Conservation (phyloP, 1,140 invertebrate genomes). For the Eumaeus atala region DNA sequence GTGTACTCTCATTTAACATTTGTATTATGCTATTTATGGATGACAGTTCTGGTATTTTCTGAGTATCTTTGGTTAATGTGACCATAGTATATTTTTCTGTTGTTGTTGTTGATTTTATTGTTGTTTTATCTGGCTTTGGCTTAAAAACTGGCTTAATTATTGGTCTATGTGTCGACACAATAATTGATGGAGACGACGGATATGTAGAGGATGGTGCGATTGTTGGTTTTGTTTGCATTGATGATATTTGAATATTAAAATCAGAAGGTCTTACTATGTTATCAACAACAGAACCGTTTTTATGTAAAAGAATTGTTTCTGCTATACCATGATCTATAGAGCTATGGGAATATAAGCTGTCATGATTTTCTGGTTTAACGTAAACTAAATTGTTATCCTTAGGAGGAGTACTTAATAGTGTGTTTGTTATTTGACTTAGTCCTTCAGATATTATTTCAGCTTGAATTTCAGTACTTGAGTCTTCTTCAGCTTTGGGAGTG, state of each 20-base stretch:
- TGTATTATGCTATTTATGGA: constrained; percentile 79
- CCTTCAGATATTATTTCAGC: constrained; percentile 59
- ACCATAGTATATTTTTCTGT: constrained; percentile 56
- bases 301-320: constrained; percentile 79
- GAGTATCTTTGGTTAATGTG: constrained; percentile 51
- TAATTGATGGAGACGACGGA: constrained; percentile 44
- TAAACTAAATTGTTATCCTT: constrained; percentile 57
- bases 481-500: constrained; percentile 48
- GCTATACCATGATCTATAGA: constrained; percentile 75
- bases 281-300: constrained; percentile 75
- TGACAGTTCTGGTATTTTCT: constrained; percentile 68
- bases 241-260: constrained; percentile 69
- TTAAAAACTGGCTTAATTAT: constrained; percentile 62
- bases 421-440: constrained; percentile 72
- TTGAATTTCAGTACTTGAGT: constrained; percentile 50
- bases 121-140: constrained; percentile 56
- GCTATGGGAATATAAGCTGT: constrained; percentile 60
- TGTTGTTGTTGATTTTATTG: constrained; percentile 32
- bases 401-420: constrained; percentile 60
- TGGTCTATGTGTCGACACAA: constrained; percentile 55
- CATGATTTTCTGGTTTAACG: constrained; percentile 59
- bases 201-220: constrained; percentile 41
- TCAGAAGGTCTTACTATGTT: constrained; percentile 79
- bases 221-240: constrained; percentile 68
- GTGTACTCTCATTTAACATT: constrained; percentile 76